Evolutionary conservation across 2,888 invertebrate species (phyloP), one percentile per base, ranked within the genome.

Genomic region (Trissoscelio sp.): DNA sequence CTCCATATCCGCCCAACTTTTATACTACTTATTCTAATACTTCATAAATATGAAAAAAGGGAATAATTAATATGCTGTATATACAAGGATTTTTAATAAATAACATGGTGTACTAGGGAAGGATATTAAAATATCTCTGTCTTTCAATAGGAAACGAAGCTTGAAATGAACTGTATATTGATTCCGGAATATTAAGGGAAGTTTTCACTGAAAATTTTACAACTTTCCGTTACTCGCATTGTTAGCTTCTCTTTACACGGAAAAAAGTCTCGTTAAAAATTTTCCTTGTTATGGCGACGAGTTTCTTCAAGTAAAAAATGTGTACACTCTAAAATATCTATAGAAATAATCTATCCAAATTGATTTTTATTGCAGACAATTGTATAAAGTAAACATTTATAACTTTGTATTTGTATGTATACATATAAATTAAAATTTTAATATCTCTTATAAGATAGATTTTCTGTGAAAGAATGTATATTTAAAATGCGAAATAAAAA

Each of bases 191-290:
- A 73, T 73, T 62, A 67, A 53, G 16, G 39, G 42, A 51, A 72
- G 28, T 48, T 72, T 72, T 72, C 37, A 72, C 60, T 58, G 72
- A 48, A 72, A 48, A 51, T 72, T 60, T 51, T 48, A 51, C 51
- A 60, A 72, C 51, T 72, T 72, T 60, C 37, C 46, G 58, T 51
- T 9, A 24, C 51, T 72, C 46, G 37, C 42, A 55, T 67, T 72
- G 39, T 58, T 39, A 60, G 39, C n/a, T 39, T 5, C 14, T 20
- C 39, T 53, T 66, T 48, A 46, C n/a, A 46, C 34, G 28, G 22
- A 51, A 75, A 48, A 51, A 48, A 66, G 28, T 66, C 51, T 70
- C 58, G 58, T 51, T 58, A 67, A 58, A 67, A 34, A 39, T 67
- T 39, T 48, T 55, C 44, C 22, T 57, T 39, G 28, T 74, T 57